Evolutionary conservation across 2,888 invertebrate genomes (phyloP), one percentile per base, ranked within the genome.

Genomic region (Philhelius pedissequus): DNA sequence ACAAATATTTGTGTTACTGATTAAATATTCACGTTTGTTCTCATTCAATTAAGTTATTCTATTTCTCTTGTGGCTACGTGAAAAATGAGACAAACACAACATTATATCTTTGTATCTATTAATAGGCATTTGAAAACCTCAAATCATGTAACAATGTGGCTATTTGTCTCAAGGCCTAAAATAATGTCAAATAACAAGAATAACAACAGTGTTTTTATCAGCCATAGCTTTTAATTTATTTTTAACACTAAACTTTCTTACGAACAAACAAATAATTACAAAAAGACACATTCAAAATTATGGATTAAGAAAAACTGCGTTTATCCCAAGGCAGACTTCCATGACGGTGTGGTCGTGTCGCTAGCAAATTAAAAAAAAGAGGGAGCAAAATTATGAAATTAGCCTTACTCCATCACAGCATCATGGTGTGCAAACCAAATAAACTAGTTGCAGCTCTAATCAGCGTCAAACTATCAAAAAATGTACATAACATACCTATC

Each of bases 361-460:
- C 32, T 48, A 56, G 9, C 4, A 18, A 43, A 25, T 54, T 66
- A 54, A 54, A 54, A 11, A 15, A 71, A 71, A 38, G n/a, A n/a
- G n/a, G n/a, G n/a, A n/a, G n/a, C n/a, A 62, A 43, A 43, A 20
- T 73, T 83, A 77, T 83, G 78, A 83, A 74, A 78, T 78, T 73
- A 38, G 27, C 62, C 68, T 70, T 58, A 60, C 64, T 71, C 22
- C 68, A 73, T 66, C 52, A 35, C 25, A 48, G 25, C 43, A 38
- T 56, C 45, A 68, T 11, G 77, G 48, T 32, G 18, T 62, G 82
- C 77, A 69, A 77, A 64, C 69, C 69, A 77, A 82, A 74, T 69
- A 77, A 50, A 43, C 69, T 18, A 25, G 50, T 50, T 22, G 70
- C 43, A 66, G 35, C 22, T 73, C 40, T 83, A 78, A 83, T 78